Conservation (phyloP, 2,888 invertebrate species). For the Molorchus minor region DNA sequence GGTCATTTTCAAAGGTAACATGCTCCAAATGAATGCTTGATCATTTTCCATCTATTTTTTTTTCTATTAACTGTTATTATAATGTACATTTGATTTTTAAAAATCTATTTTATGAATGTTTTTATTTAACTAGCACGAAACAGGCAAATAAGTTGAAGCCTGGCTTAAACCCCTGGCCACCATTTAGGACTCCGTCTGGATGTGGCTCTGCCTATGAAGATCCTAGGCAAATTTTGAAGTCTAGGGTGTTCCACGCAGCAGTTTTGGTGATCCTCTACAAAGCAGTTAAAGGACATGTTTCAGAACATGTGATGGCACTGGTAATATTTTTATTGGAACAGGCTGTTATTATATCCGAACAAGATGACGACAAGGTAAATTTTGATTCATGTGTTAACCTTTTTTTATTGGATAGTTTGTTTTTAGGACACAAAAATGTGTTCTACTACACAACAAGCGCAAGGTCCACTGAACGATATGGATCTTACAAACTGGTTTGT, state of each 20-base stretch:
- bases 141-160: constrained; percentile 57
- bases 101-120: too few species aligned
- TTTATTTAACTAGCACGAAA: constrained; percentile 49
- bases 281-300: constrained; percentile 79
- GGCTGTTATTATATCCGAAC: constrained; percentile 69
- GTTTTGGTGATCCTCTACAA: constrained; percentile 86
- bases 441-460: constrained; percentile 52
- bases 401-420: not conserved
- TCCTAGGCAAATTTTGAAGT: constrained; percentile 70
- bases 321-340: constrained; percentile 88
- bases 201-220: constrained; percentile 74
- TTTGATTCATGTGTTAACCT: not conserved
- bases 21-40: too few species aligned
- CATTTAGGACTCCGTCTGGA: constrained; percentile 76
- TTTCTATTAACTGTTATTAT: too few species aligned
- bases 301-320: constrained; percentile 89
- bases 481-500: constrained; percentile 74
- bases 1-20: too few species aligned
- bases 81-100: too few species aligned
- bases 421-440: constrained; percentile 63
- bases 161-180: constrained; percentile 74
- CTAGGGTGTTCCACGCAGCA: constrained; percentile 74
- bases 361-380: constrained; percentile 59
- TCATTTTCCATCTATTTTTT: too few species aligned
- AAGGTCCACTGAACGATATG: constrained; percentile 64